Evolutionary conservation across 2,113 vertebrate genomes (phyloP), one percentile per base, ranked within the genome.

Genomic region (Lophura nycthemera): DNA sequence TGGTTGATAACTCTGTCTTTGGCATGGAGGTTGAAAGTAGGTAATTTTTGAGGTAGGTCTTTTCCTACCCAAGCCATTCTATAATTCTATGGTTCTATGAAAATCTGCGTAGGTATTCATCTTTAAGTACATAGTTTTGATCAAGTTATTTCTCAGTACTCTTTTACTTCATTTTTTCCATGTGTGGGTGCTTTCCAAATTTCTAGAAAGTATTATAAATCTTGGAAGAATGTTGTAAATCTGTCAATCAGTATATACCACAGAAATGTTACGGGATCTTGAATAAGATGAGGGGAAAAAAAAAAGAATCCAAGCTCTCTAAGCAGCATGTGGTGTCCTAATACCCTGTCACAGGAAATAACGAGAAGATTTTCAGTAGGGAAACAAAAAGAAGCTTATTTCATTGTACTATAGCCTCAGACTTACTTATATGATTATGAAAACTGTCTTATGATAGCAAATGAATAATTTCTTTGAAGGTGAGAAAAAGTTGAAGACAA

Each of bases 321-420:
- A 17, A 25, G 24, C 40, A 8, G 15, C 0, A 0, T 61, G 8
- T 74, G 11, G 11, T 87, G 2, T 70, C 45, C 40, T 74, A 72
- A 42, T 87, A 13, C 27, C 10, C 30, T 54, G n/a, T 74, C 60
- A 54, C 29, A 82, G 66, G 60, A 89, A 85, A 2, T 11, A 71
- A 54, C 36, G 60, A 73, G 52, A 34, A 43, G 63, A 45, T 36
- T 67, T 66, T 82, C 7, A 13, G 48, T 32, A 32, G 2, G 11
- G 17, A n/a, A n/a, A 82, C n/a, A n/a, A 66, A 82, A 85, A 56
- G 22, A 18, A 36, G 8, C 12, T 22, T 74, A 32, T 40, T 30
- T 84, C 73, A 38, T 52, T 85, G 22, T 32, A 50, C 6, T 60
- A 6, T n/a, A 42, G 32, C 34, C 47, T 72, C 14, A 88, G 47